Conservation (phyloP, 2,888 invertebrate genomes). For the Disparrhopalites patrizii region DNA sequence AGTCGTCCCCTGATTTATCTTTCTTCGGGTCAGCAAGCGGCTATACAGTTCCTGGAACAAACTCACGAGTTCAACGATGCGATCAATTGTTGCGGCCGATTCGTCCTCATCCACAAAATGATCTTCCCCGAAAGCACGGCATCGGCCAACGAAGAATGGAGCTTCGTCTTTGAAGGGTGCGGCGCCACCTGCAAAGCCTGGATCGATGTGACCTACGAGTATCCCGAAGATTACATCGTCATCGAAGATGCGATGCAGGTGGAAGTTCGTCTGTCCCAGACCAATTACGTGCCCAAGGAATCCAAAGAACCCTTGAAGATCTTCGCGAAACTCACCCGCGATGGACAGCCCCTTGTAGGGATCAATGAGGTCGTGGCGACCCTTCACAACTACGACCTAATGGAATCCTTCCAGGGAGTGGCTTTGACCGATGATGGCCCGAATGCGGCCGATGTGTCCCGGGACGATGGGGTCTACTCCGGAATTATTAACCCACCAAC, state of each 20-base stretch:
- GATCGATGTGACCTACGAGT: neutral
- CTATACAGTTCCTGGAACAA: too few relatives aligned
- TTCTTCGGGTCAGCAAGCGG: too few relatives aligned
- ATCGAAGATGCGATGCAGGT: neutral
- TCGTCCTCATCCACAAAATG: neutral
- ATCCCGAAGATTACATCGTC: neutral
- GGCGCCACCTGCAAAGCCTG: neutral
- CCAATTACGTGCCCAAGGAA: neutral
- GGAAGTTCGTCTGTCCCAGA: neutral
- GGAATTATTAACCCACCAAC: neutral
- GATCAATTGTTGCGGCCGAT: neutral
- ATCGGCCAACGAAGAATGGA: neutral
- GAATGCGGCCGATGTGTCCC: neutral
- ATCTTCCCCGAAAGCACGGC: neutral
- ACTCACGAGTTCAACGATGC: neutral
- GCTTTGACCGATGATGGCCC: neutral
- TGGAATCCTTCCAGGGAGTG: neutral
- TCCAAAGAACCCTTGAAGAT: neutral
- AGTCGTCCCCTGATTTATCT: too few relatives aligned
- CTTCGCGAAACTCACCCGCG: neutral
- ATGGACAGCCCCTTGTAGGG: neutral
- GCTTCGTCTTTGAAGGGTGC: neutral
- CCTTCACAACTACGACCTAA: neutral
- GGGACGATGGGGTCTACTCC: neutral
- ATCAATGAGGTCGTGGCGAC: neutral